Base-by-base conservation (phyloP, 2,797 vertebrate genomes). In the Anabacerthia variegaticeps region DNA sequence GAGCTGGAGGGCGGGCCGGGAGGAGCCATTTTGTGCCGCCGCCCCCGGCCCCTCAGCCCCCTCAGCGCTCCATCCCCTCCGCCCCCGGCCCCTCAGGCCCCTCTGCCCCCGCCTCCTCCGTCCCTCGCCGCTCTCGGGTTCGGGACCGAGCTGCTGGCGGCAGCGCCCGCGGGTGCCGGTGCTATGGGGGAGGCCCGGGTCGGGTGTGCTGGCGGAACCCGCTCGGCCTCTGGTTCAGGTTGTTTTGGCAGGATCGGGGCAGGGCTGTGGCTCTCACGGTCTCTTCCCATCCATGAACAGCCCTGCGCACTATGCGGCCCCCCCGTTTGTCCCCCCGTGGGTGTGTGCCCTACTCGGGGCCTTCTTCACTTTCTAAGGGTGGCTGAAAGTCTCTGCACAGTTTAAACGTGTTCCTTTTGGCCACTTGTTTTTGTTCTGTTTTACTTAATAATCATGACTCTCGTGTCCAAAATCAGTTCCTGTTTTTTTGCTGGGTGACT, bases 1-100 rank as follows among this genome's bases (percentile, higher is more conserved):
- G 97, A 98, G 73, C 91, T 97, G 97, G 97, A 98, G 98, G 98
- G 95, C 85, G 85, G 76, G 85, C 23, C 85, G 68, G 76, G 76
- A 73, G 85, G 85, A 66, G 85, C 85, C 85, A 88, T 88, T 73
- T 88, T 88, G 85, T 88, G 59, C 85, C 59, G 76, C 67, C 52
- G 76, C 76, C 76, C 73, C 85, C 85, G 52, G 67, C 18, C 41
- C 41, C 8, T 8, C 17, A 43, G 41, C 18, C 43, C 48, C n/a
- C 18, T 27, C 22, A 10, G 7, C 44, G 21, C 44, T 12, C 43
- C 18, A 19, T 43, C 19, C 43, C 43, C 19, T 43, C 43, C 19
- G 43, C 43, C 43, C 7, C 19, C 9, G 43, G 43, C 19, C 37
- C 37, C 37, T 39, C 12, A 6, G 12, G 37, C 12, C 9, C 43